Evolutionary conservation across 2,797 vertebrate species (phyloP).

Genomic region (Sus cebifrons): DNA sequence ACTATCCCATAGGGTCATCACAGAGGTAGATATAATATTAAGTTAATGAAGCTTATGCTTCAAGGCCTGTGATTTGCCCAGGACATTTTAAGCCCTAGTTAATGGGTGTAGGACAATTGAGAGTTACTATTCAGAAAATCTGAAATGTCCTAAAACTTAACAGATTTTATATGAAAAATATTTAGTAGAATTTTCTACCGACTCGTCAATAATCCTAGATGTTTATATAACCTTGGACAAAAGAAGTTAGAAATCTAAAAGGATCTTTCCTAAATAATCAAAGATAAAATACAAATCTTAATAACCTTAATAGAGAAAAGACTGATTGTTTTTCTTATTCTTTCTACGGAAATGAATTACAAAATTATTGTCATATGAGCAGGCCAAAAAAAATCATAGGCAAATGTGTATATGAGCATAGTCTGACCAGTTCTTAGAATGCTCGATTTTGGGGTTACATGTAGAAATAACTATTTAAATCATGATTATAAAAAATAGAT

Average conservation of each 20-base stretch:
- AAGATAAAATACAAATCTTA: constrained; percentile 30
- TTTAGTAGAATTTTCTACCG: neutral
- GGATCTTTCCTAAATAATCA: constrained; percentile 6
- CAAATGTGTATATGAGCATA: neutral
- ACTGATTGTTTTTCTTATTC: neutral
- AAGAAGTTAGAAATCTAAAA: neutral
- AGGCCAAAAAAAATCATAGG: neutral
- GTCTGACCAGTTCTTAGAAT: neutral
- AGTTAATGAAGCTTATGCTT: neutral
- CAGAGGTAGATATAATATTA: neutral
- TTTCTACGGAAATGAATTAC: neutral
- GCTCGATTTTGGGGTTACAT: neutral
- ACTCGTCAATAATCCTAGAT: neutral
- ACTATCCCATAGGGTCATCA: neutral
- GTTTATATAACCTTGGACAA: neutral
- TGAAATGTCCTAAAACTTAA: neutral
- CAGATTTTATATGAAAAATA: neutral
- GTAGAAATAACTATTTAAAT: neutral
- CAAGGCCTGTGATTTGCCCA: neutral
- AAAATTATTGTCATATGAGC: neutral
- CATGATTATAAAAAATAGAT: neutral
- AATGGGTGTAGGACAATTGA: neutral
- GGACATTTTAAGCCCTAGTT: neutral
- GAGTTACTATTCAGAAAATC: constrained; percentile 7
- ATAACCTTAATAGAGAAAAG: neutral